These are phyloP conservation scores for Esox lucius DNA, from an alignment of 2,797 vertebrate genomes.

Conservation along the genomic window DNA sequence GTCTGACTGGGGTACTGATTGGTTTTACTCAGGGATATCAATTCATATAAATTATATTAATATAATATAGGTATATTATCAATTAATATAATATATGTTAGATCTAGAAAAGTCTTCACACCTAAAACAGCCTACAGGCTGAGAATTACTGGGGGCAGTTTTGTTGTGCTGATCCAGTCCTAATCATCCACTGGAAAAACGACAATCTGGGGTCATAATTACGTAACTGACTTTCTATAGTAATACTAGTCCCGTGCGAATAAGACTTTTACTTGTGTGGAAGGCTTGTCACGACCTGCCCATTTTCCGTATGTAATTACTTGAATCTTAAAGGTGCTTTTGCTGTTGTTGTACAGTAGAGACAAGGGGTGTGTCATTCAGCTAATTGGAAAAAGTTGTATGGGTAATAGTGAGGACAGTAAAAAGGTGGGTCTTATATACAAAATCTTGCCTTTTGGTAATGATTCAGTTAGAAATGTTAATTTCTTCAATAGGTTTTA, in stretches of 20 bases:
- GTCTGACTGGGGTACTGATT: neutral
- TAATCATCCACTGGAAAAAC: neutral
- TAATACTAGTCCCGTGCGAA: neutral
- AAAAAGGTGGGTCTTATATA: no score
- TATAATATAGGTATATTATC: no score
- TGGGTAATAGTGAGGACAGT: neutral
- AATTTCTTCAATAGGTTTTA: no score
- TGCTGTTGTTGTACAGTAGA: neutral
- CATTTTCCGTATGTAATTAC: slow-evolving; percentile 5
- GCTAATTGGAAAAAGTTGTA: neutral
- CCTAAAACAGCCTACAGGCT: neutral
- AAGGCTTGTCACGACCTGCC: slow-evolving; percentile 22
- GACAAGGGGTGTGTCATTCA: neutral
- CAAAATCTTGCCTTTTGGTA: no score
- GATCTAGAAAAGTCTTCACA: neutral
- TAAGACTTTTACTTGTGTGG: neutral
- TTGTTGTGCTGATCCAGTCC: neutral
- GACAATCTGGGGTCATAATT: neutral
- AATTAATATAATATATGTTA: no score
- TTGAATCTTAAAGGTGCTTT: neutral
- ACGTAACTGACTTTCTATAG: neutral
- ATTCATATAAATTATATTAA: no score
- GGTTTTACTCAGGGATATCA: no score
- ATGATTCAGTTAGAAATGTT: no score
- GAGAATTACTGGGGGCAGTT: neutral